Evolutionary conservation across 1,140 invertebrate species (phyloP).

Genomic region (Diploscapter pachys): DNA sequence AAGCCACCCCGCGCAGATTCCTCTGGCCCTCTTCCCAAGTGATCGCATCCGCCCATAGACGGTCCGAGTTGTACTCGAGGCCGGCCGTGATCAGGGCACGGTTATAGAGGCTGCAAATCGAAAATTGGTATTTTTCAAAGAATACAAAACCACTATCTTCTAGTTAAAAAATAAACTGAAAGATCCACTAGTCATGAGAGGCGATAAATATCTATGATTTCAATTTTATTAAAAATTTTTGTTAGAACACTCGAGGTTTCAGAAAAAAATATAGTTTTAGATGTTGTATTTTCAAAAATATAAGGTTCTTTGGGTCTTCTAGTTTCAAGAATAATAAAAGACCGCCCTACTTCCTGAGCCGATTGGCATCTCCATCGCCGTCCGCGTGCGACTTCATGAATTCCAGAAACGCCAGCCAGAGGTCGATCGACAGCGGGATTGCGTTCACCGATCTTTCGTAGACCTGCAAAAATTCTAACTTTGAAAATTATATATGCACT

Average conservation of each 20-base stretch:
- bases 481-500: too few relatives aligned
- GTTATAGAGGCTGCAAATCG: constrained; percentile 21
- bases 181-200: too few relatives aligned
- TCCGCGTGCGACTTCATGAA: constrained; percentile 4
- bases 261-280: too few relatives aligned
- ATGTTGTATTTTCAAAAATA: too few relatives aligned
- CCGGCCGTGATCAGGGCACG: constrained; percentile 17
- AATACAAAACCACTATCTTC: neutral
- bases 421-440: constrained; percentile 24
- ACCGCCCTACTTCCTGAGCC: too few relatives aligned
- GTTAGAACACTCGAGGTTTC: too few relatives aligned
- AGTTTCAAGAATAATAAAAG: too few relatives aligned
- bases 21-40: neutral
- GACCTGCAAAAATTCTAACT: constrained; percentile 1
- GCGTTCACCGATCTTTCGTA: constrained; percentile 18
- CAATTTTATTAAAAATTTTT: too few relatives aligned
- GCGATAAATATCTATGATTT: too few relatives aligned
- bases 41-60: constrained; percentile 27
- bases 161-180: too few relatives aligned
- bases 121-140: neutral
- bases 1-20: neutral
- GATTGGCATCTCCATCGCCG: too few relatives aligned
- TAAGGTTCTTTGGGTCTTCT: too few relatives aligned
- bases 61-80: constrained; percentile 23
- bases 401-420: constrained; percentile 23